phyloP scores from a whole-genome alignment of 2,113 vertebrate species.

The Platanista minor region DNA sequence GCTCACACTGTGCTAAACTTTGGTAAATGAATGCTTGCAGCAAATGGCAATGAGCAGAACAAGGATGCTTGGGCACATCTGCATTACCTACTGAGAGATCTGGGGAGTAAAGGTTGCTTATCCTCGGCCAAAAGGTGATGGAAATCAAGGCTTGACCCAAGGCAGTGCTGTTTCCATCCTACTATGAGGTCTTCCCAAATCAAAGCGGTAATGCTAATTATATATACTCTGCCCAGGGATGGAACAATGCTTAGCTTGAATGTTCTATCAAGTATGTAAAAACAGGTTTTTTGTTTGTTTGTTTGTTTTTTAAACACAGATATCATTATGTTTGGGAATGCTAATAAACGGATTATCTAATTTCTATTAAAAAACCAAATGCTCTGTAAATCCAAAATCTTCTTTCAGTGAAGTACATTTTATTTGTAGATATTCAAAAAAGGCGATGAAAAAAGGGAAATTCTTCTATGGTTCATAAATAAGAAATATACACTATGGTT shows the following conservation, averaged over 20 bases:
- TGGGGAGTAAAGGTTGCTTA: neutral
- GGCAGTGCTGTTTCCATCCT: neutral
- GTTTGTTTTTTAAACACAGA: neutral
- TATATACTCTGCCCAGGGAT: neutral
- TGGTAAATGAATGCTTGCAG: neutral
- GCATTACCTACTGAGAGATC: too few species aligned
- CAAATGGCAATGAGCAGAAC: too few species aligned
- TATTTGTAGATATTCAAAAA: neutral
- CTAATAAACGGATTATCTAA: neutral
- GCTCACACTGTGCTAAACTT: neutral
- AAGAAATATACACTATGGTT: slow-evolving; percentile 9
- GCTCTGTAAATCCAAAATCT: neutral
- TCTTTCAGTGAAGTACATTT: neutral
- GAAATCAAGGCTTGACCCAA: neutral
- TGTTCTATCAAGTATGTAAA: neutral
- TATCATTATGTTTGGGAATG: neutral
- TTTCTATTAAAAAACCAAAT: neutral
- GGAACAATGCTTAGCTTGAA: neutral
- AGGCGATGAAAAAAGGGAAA: neutral
- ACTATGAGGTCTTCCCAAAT: neutral
- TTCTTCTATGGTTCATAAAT: slow-evolving; percentile 35
- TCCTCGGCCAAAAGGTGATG: neutral
- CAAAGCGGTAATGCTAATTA: neutral
- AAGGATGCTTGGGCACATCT: accelerated
- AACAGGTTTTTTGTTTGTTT: neutral